Base-by-base conservation (phyloP, 2,797 vertebrate species). In the Benthosema pterotum region DNA sequence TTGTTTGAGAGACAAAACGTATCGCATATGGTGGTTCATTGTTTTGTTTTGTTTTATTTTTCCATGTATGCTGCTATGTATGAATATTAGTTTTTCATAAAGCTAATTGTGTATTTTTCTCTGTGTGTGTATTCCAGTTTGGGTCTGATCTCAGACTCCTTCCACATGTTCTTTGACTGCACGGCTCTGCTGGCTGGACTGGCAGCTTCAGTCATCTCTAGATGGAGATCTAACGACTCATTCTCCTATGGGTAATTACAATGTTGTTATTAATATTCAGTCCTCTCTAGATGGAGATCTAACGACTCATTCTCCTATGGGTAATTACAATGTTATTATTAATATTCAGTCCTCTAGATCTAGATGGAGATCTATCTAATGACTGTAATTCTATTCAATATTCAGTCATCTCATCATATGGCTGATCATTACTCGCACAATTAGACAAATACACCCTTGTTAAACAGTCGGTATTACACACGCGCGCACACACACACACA, bases 151-250 rank as follows among this genome's bases (percentile, higher is more conserved):
- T 98, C 97, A 18, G 97, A 99, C 88, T 99, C 97, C 61, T 99
- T 99, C 86, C 97, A 99, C 91, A 99, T 99, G 97, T 99, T 99
- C 93, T 99, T 99, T 57, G 97, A 99, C 91, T 98, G 97, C 87
- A 99, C 97, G 18, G 97, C 97, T 42, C 94, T 99, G 54, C 85
- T 99, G 87, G 97, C 97, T 42, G 97, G 97, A 65, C 91, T 99
- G 52, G 97, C 97, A 72, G 97, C 97, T 15, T 99, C 97, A 0
- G 97, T 99, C 72, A 98, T 99, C 86, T 98, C 97, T 55, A 94
- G 95, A 70, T 99, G 97, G 97, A 94, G 96, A 71, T 95, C 96
- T 71, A 99, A 99, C 1, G 97, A 99, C 89, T 93, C 94, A 78
- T 99, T 98, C 90, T 99, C 97, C 11, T 99, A 99, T 57, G 97